Base-by-base conservation (phyloP, 2,113 vertebrate genomes). In the Coryphaenoides rupestris region DNA sequence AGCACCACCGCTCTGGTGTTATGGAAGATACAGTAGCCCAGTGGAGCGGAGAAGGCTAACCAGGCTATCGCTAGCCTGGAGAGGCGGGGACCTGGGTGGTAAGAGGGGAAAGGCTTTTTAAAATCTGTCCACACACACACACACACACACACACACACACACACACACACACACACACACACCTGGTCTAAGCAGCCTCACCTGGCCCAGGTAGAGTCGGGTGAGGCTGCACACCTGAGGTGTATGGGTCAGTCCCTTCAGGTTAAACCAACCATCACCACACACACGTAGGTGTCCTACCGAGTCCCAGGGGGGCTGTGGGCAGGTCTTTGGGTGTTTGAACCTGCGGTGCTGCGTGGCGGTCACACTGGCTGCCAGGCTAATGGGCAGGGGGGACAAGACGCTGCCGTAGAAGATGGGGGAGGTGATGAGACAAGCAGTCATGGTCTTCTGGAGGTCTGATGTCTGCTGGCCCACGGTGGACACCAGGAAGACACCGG, bases 401-500 rank as follows among this genome's bases (percentile, higher is more conserved):
- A 78, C 77, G 70, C 86, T 89, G 62, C 94, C 92, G 15, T 94
- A 94, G 78, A 96, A 96, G 62, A 96, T 63, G 46, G 92, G 82
- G 1, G 93, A 94, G 3, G 89, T 89, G 28, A 95, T 58, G 56
- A 96, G 85, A 60, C 93, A 92, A 0, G 86, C 73, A 2, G 78
- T 75, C 54, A 96, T 66, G 0, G 86, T 91, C 63, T 88, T 89
- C 63, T 81, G 82, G 4, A 92, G 81, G 60, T 94, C 78, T 0
- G 94, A 91, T 1, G 92, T 93, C 84, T 95, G 91, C 33, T 90
- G 85, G 0, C 94, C 96, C 49, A 91, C 86, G 17, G 57, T 87
- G 53, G 94, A 91, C 28, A 96, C 95, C 68, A 96, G 79, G 58
- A 94, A 90, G 15, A 96, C 93, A 3, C 94, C 95, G 45, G 93